These are phyloP conservation scores for Listronotus bonariensis DNA, from an alignment of 1,140 invertebrate species.

Conservation along the genomic window DNA sequence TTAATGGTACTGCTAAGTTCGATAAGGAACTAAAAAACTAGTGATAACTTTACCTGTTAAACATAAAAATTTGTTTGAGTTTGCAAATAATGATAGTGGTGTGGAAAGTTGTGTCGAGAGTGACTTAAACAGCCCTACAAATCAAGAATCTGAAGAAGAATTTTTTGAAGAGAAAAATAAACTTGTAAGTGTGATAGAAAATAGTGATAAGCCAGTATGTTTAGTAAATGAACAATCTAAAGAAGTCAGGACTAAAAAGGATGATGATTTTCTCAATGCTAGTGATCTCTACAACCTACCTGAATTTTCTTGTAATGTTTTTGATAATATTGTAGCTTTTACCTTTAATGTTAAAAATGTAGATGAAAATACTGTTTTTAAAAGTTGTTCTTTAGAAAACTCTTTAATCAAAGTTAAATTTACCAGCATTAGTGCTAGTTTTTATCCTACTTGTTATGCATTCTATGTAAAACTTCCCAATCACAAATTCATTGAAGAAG, in stretches of 20 bases:
- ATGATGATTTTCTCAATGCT: conserved; percentile 56
- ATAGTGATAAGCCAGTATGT: conserved; percentile 40
- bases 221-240: conserved; percentile 37
- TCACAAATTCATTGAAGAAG: conserved; percentile 59
- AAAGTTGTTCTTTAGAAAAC: conserved; percentile 58
- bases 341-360: conserved; percentile 84
- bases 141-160: conserved; percentile 44
- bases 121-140: conserved; percentile 59
- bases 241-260: conserved; percentile 48
- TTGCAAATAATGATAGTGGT: conserved; percentile 57
- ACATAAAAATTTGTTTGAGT: conserved; percentile 41
- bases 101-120: conserved; percentile 78
- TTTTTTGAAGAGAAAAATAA: conserved; percentile 23
- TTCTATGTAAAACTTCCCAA: conserved; percentile 70
- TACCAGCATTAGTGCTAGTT: conserved; percentile 75
- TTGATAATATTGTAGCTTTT: conserved; percentile 74
- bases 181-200: conserved; percentile 35
- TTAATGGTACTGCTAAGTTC: conserved; percentile 82
- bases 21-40: conserved; percentile 75
- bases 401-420: conserved; percentile 71
- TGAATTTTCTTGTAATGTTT: conserved; percentile 71
- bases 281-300: conserved; percentile 69
- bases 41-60: conserved; percentile 76
- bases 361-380: conserved; percentile 69
- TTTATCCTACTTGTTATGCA: conserved; percentile 78